A percentile compares a stretch with the other conserved stretches of the same genome.
Conservation (phyloP, 2,113 vertebrate species). For the Sapayoa aenigma region DNA sequence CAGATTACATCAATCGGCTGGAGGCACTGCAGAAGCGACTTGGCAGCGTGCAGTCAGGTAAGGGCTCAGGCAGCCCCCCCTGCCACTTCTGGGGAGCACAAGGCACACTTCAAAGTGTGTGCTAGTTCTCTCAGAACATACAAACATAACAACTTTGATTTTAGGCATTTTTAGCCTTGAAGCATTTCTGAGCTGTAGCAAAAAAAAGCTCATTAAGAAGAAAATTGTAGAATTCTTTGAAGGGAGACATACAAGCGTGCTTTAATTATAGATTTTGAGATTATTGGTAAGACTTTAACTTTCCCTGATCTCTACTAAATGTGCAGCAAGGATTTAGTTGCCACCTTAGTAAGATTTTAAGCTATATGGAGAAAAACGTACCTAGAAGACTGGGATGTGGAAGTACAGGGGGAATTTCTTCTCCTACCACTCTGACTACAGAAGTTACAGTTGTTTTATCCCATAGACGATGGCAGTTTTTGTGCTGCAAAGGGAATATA, state of each 20-base stretch:
- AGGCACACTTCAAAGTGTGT: accelerated
- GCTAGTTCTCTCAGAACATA: neutral
- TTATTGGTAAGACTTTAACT: neutral
- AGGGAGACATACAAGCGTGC: neutral
- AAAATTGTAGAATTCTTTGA: neutral
- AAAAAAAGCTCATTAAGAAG: neutral
- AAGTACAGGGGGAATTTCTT: neutral
- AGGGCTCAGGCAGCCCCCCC: neutral
- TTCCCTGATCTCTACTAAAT: neutral
- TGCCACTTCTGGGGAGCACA: neutral
- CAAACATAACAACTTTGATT: neutral
- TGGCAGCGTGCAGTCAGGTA: constrained; percentile 90
- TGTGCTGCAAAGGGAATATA: neutral
- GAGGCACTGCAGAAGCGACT: constrained; percentile 92
- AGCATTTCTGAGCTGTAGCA: neutral
- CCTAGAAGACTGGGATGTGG: neutral
- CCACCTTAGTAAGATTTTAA: neutral
- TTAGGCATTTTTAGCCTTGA: neutral
- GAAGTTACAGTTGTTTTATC: neutral
- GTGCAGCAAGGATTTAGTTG: neutral
- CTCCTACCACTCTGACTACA: neutral
- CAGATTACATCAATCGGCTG: constrained; percentile 91
- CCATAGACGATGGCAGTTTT: neutral
- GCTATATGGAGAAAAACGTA: neutral
- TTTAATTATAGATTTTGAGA: neutral